Percentiles rank a stretch among this genome's conserved stretches.
phyloP scores from a whole-genome alignment of 2,113 vertebrate genomes.

The Sorex araneus region DNA sequence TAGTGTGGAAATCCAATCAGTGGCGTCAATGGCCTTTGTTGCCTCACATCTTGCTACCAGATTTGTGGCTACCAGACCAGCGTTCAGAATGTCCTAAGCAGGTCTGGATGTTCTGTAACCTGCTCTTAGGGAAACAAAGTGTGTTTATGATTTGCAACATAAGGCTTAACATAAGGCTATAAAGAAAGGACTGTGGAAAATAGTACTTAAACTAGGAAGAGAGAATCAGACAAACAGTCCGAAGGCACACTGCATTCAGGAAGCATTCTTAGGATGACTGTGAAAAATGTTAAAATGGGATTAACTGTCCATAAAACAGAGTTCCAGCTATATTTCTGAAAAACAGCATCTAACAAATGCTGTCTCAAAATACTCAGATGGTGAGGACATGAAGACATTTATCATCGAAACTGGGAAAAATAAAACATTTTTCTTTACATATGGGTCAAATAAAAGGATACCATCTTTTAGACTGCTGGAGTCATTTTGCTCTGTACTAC shows the following conservation, averaged over 20 bases:
- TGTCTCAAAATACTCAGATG: constrained; percentile 4
- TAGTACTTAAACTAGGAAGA: constrained; percentile 71
- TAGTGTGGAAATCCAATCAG: constrained; percentile 69
- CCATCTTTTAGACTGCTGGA: not conserved
- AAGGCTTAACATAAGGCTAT: constrained; percentile 61
- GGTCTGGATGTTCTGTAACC: constrained; percentile 68
- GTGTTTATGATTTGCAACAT: constrained; percentile 71
- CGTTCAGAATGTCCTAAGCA: constrained; percentile 62
- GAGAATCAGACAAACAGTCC: constrained; percentile 36
- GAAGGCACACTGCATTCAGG: constrained; percentile 13
- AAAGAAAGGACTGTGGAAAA: constrained; percentile 65
- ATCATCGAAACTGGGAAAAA: not conserved
- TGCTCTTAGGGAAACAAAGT: constrained; percentile 75
- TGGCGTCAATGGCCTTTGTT: constrained; percentile 57
- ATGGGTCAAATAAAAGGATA: constrained; percentile 7
- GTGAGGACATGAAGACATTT: not conserved
- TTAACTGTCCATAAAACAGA: not conserved
- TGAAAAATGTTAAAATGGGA: not conserved
- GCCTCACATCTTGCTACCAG: constrained; percentile 77
- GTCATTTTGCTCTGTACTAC: not conserved
- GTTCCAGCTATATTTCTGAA: not conserved
- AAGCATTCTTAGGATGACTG: constrained; percentile 12
- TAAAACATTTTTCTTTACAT: constrained; percentile 6
- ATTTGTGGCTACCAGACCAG: constrained; percentile 69
- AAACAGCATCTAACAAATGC: not conserved